Evolutionary conservation across 2,888 invertebrate species (phyloP).

Genomic region (Melipona bicolor): DNA sequence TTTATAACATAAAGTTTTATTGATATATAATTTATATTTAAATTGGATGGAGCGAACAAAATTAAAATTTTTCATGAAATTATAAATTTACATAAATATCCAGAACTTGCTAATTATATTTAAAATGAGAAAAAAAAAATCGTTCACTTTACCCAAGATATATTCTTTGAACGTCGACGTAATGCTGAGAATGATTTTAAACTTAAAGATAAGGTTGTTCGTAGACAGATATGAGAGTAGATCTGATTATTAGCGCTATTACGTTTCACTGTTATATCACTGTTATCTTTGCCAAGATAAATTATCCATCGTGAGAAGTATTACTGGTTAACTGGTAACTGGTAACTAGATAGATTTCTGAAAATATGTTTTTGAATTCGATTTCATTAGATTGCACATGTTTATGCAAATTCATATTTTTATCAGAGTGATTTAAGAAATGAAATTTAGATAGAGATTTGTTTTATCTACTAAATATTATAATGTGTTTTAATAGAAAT

Average conservation of each 20-base stretch:
- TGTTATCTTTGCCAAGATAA: neutral
- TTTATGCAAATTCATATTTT: neutral
- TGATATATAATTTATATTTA: too few relatives aligned
- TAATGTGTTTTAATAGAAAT: too few relatives aligned
- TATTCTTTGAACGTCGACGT: neutral
- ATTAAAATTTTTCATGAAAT: too few relatives aligned
- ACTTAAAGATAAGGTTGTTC: neutral
- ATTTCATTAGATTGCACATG: neutral
- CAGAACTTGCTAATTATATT: too few relatives aligned
- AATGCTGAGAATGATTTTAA: neutral
- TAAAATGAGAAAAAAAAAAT: too few relatives aligned
- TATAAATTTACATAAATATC: too few relatives aligned
- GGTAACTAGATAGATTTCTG: neutral
- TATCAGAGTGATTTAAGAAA: neutral
- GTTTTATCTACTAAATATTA: too few relatives aligned
- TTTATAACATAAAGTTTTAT: too few relatives aligned
- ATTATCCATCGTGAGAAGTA: too few relatives aligned
- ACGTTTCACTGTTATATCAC: neutral
- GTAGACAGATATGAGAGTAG: neutral
- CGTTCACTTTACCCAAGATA: too few relatives aligned
- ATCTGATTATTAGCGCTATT: neutral
- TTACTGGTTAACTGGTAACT: too few relatives aligned
- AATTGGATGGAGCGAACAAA: too few relatives aligned
- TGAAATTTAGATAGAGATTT: neutral
- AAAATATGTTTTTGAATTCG: neutral